A percentile compares a stretch with the other conserved stretches of the same genome.
These are phyloP conservation scores for Leuciscus waleckii DNA, from an alignment of 2,797 vertebrate species.

Conservation along the genomic window DNA sequence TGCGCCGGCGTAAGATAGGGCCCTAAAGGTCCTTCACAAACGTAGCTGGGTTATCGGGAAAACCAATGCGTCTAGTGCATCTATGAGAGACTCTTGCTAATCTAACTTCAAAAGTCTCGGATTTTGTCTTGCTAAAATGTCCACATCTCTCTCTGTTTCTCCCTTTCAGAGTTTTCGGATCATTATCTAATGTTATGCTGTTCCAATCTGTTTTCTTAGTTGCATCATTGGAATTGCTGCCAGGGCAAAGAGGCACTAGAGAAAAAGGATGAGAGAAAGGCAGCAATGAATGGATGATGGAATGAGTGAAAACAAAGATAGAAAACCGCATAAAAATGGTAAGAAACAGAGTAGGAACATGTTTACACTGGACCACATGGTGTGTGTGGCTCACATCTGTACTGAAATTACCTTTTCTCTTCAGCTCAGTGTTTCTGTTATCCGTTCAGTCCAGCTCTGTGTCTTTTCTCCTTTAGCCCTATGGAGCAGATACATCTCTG, in stretches of 20 bases:
- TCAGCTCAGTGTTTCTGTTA: conserved; percentile 33
- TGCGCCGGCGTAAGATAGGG: too few relatives aligned
- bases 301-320: conserved; percentile 7
- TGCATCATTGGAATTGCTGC: conserved; percentile 36
- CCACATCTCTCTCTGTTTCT: conserved; percentile 45
- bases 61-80: not conserved
- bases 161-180: conserved; percentile 38
- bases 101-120: not conserved
- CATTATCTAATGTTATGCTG: conserved; percentile 52
- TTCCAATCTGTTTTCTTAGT: conserved; percentile 38
- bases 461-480: conserved; percentile 35
- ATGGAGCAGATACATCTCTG: conserved; percentile 37
- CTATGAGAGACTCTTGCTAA: not conserved
- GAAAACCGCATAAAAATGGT: not conserved
- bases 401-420: conserved; percentile 17
- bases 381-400: conserved; percentile 15
- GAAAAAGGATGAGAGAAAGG: conserved; percentile 27
- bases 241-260: conserved; percentile 11
- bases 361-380: not conserved
- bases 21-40: too few relatives aligned
- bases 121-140: not conserved
- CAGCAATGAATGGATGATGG: conserved; percentile 1
- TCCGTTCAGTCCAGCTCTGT: conserved; percentile 20
- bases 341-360: not conserved
- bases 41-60: not conserved